Base-by-base conservation (phyloP, 2,888 invertebrate species). In the Frankliniella fusca region DNA sequence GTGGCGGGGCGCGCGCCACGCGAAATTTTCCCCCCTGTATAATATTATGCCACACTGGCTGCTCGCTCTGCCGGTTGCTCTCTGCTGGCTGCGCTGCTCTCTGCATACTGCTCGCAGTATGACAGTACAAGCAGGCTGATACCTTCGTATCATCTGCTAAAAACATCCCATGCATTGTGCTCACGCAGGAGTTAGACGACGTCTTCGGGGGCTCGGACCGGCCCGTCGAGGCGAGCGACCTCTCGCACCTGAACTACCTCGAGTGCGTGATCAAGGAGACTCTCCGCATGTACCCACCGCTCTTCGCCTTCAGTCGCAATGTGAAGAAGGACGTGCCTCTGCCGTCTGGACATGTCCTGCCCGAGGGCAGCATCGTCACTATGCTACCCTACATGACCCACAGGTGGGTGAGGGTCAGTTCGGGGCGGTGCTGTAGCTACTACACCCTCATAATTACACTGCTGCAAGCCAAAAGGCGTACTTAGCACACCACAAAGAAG, bases 121-220 rank as follows among this genome's bases (percentile, higher is more conserved):
- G n/a, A n/a, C n/a, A n/a, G n/a, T n/a, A n/a, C n/a, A n/a, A n/a
- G n/a, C n/a, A n/a, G n/a, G n/a, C n/a, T n/a, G n/a, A n/a, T n/a
- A n/a, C n/a, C n/a, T n/a, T n/a, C n/a, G n/a, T n/a, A n/a, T n/a
- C n/a, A n/a, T n/a, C n/a, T n/a, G n/a, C n/a, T n/a, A n/a, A n/a
- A n/a, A n/a, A 94, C 10, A 92, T 96, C 70, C 96, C 97, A 88
- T 90, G 91, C 0, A 92, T 89, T 85, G 94, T n/a, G n/a, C n/a
- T 94, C 0, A 92, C 92, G 85, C 91, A 93, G 83, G 95, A 95
- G 86, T 87, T 94, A 80, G 92, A 93, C 84, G 91, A 92, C 23
- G 94, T 95, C 85, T 95, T 95, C 85, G 94, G 94, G 0, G 93
- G 94, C 85, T 93, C 94, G 1, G 92, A 94, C 86, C 90, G 94